Conservation (phyloP, 2,113 vertebrate species). For the Microcebus lehilahytsara region DNA sequence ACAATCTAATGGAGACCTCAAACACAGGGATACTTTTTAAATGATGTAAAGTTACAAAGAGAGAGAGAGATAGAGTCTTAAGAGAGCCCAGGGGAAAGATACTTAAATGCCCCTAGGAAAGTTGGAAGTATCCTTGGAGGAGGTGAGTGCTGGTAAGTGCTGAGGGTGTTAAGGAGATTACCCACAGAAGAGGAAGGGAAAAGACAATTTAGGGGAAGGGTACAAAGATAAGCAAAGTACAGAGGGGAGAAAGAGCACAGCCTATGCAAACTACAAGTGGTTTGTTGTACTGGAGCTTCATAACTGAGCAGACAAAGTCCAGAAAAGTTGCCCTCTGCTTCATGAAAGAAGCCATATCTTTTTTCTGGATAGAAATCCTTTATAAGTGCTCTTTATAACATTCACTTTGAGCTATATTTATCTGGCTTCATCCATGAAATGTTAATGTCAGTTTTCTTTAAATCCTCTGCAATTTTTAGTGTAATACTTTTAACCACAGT, state of each 20-base stretch:
- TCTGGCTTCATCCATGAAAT: conserved; percentile 9
- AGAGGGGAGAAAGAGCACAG: neutral
- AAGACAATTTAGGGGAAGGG: neutral
- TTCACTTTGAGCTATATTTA: conserved; percentile 46
- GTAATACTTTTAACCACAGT: neutral
- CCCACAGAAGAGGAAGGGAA: neutral
- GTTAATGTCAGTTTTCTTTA: conserved; percentile 34
- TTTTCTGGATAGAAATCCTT: neutral
- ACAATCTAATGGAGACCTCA: neutral
- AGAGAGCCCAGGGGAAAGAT: neutral
- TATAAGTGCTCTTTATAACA: neutral
- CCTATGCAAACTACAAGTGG: neutral
- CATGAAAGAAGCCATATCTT: neutral
- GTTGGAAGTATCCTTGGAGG: neutral
- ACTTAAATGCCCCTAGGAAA: neutral
- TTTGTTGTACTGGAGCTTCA: neutral
- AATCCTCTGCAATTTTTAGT: conserved; percentile 18
- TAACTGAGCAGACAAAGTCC: neutral
- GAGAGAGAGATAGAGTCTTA: neutral
- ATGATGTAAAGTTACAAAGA: neutral
- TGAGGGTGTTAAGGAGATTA: neutral
- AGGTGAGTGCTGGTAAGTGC: neutral
- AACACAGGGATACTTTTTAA: neutral
- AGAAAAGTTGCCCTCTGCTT: neutral
- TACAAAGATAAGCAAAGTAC: neutral